Percentiles rank a stretch among this genome's conserved stretches.
These are phyloP conservation scores for Zaprionus capensis DNA, from an alignment of 1,140 invertebrate genomes.

Conservation along the genomic window DNA sequence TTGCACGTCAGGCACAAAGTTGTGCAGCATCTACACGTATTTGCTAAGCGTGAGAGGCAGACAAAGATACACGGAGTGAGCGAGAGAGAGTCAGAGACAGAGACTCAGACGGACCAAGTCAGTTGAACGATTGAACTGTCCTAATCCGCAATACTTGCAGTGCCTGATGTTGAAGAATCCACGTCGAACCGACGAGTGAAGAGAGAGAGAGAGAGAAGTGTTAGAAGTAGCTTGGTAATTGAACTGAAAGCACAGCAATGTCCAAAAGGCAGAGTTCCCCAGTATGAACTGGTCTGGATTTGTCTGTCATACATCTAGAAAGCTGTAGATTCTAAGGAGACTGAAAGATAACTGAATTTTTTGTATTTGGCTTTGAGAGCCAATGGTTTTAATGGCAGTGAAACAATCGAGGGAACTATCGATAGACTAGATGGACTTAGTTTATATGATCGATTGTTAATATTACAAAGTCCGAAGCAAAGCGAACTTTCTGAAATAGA, in stretches of 20 bases:
- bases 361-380: too few relatives aligned
- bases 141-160: neutral
- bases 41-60: neutral
- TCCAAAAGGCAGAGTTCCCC: too few relatives aligned
- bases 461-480: too few relatives aligned
- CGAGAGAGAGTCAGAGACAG: neutral
- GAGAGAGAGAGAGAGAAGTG: neutral
- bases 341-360: too few relatives aligned
- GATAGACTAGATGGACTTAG: too few relatives aligned
- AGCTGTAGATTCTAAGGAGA: too few relatives aligned
- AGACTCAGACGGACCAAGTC: neutral
- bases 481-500: too few relatives aligned
- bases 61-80: neutral
- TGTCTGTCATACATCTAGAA: too few relatives aligned
- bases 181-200: neutral
- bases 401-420: too few relatives aligned
- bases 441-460: too few relatives aligned
- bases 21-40: slow-evolving; percentile 20
- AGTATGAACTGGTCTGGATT: too few relatives aligned
- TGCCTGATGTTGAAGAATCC: neutral
- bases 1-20: slow-evolving; percentile 21
- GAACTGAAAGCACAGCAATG: neutral
- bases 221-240: neutral
- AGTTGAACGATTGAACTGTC: neutral
- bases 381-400: too few relatives aligned